phyloP scores from a whole-genome alignment of 2,888 invertebrate species.

The Dynastes grantii region DNA sequence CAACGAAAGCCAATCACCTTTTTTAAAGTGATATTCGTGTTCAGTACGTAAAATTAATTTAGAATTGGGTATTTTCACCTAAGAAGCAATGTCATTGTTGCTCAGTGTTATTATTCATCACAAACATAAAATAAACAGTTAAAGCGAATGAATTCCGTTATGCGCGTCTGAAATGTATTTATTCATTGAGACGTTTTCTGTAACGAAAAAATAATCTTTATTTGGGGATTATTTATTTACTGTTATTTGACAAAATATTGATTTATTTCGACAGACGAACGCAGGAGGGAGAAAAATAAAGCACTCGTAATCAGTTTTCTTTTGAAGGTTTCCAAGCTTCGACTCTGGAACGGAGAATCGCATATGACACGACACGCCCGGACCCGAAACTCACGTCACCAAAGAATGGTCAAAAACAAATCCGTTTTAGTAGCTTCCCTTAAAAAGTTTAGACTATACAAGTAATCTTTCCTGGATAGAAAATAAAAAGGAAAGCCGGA shows the following conservation, averaged over 20 bases:
- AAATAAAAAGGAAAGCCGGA: constrained; percentile 62
- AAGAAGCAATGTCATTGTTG: too few relatives aligned
- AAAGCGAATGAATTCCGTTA: too few relatives aligned
- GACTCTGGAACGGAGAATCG: constrained; percentile 36
- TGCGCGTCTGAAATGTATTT: too few relatives aligned
- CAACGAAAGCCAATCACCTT: too few relatives aligned
- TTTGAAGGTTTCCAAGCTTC: constrained; percentile 31
- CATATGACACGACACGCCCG: constrained; percentile 34
- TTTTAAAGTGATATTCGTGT: too few relatives aligned
- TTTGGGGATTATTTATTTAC: background rate
- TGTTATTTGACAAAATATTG: constrained; percentile 18
- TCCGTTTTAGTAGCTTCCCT: constrained; percentile 64
- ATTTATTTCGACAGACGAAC: constrained; percentile 16
- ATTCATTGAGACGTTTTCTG: too few relatives aligned
- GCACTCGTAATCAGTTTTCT: constrained; percentile 40
- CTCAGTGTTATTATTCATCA: too few relatives aligned
- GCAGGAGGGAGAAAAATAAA: background rate
- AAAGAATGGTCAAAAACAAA: constrained; percentile 65
- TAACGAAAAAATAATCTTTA: too few relatives aligned
- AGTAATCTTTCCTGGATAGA: constrained; percentile 60
- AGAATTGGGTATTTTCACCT: too few relatives aligned
- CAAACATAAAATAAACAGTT: too few relatives aligned
- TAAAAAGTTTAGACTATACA: constrained; percentile 63
- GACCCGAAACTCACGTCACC: constrained; percentile 57
- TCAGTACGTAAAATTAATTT: too few relatives aligned